Base-by-base conservation (phyloP, 2,797 vertebrate genomes). In the Semotilus atromaculatus region DNA sequence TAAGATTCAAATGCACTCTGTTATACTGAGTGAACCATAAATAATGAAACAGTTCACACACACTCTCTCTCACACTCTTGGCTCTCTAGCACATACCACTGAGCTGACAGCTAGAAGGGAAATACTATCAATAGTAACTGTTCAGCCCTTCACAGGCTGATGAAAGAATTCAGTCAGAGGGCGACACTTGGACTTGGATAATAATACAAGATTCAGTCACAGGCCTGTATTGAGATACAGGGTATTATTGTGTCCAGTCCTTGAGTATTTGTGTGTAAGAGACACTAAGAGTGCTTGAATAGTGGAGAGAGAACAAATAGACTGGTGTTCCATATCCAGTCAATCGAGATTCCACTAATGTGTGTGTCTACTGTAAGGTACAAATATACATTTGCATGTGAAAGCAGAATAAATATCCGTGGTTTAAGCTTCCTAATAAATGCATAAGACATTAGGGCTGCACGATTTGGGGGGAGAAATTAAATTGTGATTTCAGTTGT, bases 11-110 rank as follows among this genome's bases (percentile, higher is more conserved):
- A 40, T 21, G 9, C 66, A 70, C 16, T 38, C 6, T 38, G 29
- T 70, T 21, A 62, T 64, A 45, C 8, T 36, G 40, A 62, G 7
- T 48, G 40, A 73, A 62, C 11, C 40, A 48, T 55, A 21, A 55
- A 34, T 40, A 40, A 45, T 73, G 21, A 62, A 90, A 86, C 89
- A 90, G 64, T 90, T 84, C 67, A 70, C 38, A 70, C 38, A 89
- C 26, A 51, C 82, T 86, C 68, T 80, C 1, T 75, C 18, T 36
- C 31, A 55, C 74, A 60, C 34, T 7, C 8, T 62, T 29, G 53
- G 38, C 36, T 72, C 38, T 75, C 16, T 11, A 48, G 2, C 60
- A 83, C 71, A 73, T 48, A 19, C 53, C 70, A 64, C 31, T 21
- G 31, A 40, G 71, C 72, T 76, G 81, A 76, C 81, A 76, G 45